Conservation (phyloP, 2,113 vertebrate species). For the Eonycteris spelaea region DNA sequence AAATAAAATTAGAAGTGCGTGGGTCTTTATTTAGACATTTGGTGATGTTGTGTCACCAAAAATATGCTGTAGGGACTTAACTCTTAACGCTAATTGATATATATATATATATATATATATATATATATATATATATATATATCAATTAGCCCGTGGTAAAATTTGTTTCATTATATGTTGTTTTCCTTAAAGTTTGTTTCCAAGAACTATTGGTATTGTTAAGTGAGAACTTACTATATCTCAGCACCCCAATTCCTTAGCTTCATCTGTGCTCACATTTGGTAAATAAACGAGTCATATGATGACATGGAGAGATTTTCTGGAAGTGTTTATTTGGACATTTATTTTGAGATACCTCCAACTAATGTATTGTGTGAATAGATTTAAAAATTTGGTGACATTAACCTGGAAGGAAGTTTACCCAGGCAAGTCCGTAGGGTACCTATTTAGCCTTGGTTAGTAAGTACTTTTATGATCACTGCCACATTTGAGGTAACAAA, state of each 20-base stretch:
- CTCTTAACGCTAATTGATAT: too few species aligned
- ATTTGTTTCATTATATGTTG: neutral
- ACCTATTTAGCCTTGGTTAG: neutral
- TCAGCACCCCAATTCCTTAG: neutral
- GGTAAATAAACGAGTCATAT: neutral
- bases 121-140: too few species aligned
- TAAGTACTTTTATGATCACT: neutral
- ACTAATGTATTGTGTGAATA: neutral
- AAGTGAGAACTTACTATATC: neutral
- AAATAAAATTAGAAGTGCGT: too few species aligned
- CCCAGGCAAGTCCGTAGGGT: neutral
- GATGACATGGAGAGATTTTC: neutral
- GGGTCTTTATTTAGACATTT: too few species aligned
- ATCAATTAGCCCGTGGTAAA: too few species aligned
- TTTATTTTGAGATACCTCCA: neutral
- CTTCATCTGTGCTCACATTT: neutral
- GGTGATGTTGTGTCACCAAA: too few species aligned
- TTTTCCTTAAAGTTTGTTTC: neutral
- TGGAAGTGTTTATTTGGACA: neutral
- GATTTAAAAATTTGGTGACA: neutral
- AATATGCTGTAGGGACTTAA: too few species aligned
- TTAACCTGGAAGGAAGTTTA: neutral
- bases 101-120: too few species aligned
- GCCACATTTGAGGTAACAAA: neutral
- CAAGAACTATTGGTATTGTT: neutral